Base-by-base conservation (phyloP, 2,113 vertebrate species). In the Neolamprologus tretocephalus region DNA sequence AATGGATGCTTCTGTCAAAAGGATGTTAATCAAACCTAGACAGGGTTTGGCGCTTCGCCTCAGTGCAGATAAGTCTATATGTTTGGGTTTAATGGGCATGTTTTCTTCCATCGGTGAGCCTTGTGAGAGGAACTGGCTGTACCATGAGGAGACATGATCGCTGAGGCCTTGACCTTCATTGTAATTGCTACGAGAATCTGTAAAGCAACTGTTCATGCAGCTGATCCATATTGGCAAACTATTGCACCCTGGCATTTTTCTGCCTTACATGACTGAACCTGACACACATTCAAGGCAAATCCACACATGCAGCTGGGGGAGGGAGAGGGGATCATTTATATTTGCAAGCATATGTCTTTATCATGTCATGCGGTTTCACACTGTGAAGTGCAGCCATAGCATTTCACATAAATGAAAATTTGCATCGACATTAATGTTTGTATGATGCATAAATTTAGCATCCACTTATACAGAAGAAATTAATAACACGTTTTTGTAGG, bases 161-260 rank as follows among this genome's bases (percentile, higher is more conserved):
- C 23, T 82, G 66, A 80, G 83, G 78, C 68, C 75, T 85, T 80
- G 88, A 86, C 80, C 85, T 83, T 86, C 58, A 49, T 82, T 89
- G 80, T 91, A 85, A 91, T 87, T 92, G 83, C 81, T 68, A 53
- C 19, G 7, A 90, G 88, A 93, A 71, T 87, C 35, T 87, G 80
- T 80, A 86, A 80, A 91, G 58, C 58, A 91, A 93, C 90, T 90
- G 90, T 93, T 89, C 89, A 94, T 92, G 91, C 91, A 92, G 84
- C 81, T 94, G 93, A 95, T 94, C 53, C 49, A 23, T 90, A 94
- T 90, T 93, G 88, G 90, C 89, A 82, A 90, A 90, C 89, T 71
- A 85, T 87, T 89, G 88, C 73, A 87, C 89, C 82, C 63, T 91
- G 92, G 66, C 88, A 89, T 90, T 47, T 6, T 86, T 42, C 83